Evolutionary conservation across 2,888 invertebrate genomes (phyloP), one percentile per base, ranked within the genome.

Genomic region (Magallana nippona): DNA sequence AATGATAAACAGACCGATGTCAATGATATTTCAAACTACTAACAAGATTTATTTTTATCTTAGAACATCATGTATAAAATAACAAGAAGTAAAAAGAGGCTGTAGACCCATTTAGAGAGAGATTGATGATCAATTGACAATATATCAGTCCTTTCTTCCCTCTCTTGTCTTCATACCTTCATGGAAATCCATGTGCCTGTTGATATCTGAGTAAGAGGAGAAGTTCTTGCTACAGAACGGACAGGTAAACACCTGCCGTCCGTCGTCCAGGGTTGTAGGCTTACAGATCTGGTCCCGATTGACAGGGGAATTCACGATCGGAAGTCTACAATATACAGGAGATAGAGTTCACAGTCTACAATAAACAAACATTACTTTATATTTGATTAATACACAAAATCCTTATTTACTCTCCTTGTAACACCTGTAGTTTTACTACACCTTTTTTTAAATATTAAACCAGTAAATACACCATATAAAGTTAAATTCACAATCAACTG

Each of bases 121-220:
- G 44, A 44, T 44, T 3, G 8, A 44, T 44, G 10, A 44, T 44
- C 44, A 3, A 32, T 32, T 32, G 32, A 32, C 32, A 3, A 3
- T 32, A 32, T 44, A 44, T 44, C 44, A 44, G 44, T 44, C 44
- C 5, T 0, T 0, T 44, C 44, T 44, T 44, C 44, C 44, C 8
- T 44, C 44, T 44, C 44, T 2, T 32, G 44, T 44, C 44, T 44
- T 44, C 44, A 44, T 89, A 94, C 94, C 94, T 91, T 94, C 94
- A 88, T 94, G 94, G 88, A 94, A 94, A 89, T 94, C 94, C 94
- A 94, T 94, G 88, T 94, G 94, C 81, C 94, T 88, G 89, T 94
- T 94, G 88, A 94, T 93, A 85, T 94, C 94, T 22, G 94, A 94
- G 86, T 91, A 92, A 10, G 94, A 94, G 44, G 92, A 91, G 91